Conservation (phyloP, 2,113 vertebrate genomes). For the Lamprologus speciosus region DNA sequence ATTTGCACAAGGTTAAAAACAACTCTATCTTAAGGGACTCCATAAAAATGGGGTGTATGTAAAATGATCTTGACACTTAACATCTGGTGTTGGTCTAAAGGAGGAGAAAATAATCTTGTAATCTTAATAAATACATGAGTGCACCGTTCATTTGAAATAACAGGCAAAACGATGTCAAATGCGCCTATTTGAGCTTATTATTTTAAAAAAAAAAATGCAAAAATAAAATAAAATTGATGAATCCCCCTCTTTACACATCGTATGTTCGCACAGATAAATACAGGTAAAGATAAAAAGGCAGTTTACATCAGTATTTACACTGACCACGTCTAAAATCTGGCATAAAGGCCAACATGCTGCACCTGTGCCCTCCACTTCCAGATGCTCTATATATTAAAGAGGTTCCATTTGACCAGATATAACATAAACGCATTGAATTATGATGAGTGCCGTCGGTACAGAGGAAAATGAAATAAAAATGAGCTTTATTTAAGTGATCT, state of each 20-base stretch:
- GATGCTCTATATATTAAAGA: not conserved
- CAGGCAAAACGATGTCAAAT: not conserved
- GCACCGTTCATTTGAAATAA: not conserved
- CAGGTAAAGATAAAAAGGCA: not conserved
- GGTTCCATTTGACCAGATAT: accelerated
- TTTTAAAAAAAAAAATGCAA: not conserved
- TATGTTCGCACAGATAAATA: not conserved
- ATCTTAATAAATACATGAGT: not conserved
- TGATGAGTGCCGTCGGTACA: not conserved
- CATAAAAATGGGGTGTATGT: not conserved
- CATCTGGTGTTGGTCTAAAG: not conserved
- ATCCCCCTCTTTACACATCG: not conserved
- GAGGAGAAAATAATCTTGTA: not conserved
- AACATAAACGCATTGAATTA: not conserved
- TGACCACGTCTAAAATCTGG: not conserved
- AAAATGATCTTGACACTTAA: not conserved
- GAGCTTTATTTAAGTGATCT: not conserved
- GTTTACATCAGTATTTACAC: not conserved
- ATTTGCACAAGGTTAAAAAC: not conserved
- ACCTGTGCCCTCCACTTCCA: not conserved
- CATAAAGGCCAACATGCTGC: not conserved
- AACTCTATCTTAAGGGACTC: not conserved
- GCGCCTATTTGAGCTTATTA: not conserved
- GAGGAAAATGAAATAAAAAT: not conserved
- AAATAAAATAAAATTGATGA: not conserved